Percentiles rank a stretch among this genome's conserved stretches.
phyloP scores from a whole-genome alignment of 2,797 vertebrate genomes.

The Danio aesculapii region DNA sequence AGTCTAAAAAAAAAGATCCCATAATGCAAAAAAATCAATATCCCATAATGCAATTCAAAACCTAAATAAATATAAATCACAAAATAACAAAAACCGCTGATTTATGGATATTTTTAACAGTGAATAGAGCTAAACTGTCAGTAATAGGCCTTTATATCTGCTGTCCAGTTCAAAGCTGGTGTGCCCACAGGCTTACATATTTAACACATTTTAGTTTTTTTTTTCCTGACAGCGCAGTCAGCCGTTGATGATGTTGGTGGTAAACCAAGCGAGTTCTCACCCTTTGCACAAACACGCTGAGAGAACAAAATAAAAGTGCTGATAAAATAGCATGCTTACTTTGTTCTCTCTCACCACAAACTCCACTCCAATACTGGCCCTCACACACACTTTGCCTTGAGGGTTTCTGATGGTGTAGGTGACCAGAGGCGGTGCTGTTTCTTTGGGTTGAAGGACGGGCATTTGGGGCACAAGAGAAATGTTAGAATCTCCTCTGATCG shows the following conservation, averaged over 20 bases:
- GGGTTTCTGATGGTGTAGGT: constrained; percentile 54
- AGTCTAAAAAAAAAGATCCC: too few species aligned
- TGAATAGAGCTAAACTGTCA: too few species aligned
- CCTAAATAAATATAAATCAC: not conserved
- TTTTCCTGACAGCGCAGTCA: not conserved
- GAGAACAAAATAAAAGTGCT: constrained; percentile 30
- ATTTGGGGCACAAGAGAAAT: constrained; percentile 1
- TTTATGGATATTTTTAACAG: not conserved
- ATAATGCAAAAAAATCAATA: too few species aligned
- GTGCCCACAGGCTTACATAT: not conserved
- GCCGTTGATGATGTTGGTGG: constrained; percentile 2
- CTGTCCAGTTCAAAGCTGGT: not conserved
- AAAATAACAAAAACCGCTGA: too few species aligned
- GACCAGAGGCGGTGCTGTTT: constrained; percentile 61
- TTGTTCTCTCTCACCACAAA: constrained; percentile 69
- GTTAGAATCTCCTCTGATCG: not conserved
- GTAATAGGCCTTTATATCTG: too few species aligned
- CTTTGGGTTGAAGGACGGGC: constrained; percentile 65
- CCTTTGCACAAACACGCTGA: constrained; percentile 15
- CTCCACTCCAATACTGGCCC: constrained; percentile 69
- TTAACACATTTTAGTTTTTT: not conserved
- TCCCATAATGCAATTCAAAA: too few species aligned
- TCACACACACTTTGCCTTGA: constrained; percentile 66
- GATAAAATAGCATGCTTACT: constrained; percentile 60
- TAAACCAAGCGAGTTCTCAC: constrained; percentile 43